Conservation (phyloP, 2,113 vertebrate species). For the Tragulus kanchil region DNA sequence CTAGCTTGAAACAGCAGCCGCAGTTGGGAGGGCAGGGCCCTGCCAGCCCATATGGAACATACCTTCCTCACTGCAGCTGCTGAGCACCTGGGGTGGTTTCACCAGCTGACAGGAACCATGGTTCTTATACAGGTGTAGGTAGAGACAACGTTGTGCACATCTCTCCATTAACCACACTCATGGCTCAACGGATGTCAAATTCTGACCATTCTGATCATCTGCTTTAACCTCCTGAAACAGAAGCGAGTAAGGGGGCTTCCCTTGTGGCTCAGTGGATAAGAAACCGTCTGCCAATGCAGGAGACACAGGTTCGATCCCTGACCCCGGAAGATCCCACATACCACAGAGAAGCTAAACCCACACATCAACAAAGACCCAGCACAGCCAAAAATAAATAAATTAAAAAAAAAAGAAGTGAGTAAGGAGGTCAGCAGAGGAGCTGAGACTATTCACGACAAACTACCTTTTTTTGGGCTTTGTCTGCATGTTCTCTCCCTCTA, state of each 20-base stretch:
- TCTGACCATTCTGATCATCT: neutral
- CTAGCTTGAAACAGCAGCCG: neutral
- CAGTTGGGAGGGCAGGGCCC: neutral
- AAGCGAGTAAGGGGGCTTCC: neutral
- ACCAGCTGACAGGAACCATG: neutral
- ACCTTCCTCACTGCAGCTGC: rapidly evolving
- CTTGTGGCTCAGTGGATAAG: no score
- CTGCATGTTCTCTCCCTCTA: neutral
- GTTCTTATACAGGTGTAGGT: neutral
- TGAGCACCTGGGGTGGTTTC: neutral
- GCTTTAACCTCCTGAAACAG: neutral
- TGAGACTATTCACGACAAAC: neutral
- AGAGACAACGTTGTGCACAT: neutral
- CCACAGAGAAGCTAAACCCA: no score
- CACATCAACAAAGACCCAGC: no score
- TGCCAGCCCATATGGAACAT: rapidly evolving
- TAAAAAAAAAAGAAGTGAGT: neutral
- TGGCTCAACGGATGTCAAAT: neutral
- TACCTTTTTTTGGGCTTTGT: neutral
- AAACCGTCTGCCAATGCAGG: no score
- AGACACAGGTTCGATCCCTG: no score
- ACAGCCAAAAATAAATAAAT: no score
- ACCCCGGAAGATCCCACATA: no score
- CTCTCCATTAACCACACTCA: neutral
- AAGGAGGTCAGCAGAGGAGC: neutral